These are phyloP conservation scores for Ornithoptera priamus DNA, from an alignment of 2,888 invertebrate genomes.

Conservation along the genomic window DNA sequence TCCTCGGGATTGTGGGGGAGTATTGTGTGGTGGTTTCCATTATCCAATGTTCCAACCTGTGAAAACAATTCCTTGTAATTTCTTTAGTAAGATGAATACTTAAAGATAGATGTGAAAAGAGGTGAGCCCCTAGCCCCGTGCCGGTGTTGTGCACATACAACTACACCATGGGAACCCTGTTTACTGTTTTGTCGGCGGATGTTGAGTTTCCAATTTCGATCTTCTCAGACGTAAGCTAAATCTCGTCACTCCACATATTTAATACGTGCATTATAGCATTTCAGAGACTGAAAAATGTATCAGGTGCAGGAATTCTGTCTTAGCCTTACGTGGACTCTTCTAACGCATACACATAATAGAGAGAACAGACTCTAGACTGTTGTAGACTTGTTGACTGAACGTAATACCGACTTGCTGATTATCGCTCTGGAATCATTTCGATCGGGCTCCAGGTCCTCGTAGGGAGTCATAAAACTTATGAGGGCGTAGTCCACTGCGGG, in stretches of 20 bases:
- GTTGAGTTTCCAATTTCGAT: no score
- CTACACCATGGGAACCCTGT: no score
- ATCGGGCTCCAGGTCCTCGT: conserved; percentile 22
- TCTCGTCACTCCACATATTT: background rate
- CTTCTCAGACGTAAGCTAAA: background rate
- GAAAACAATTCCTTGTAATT: background rate
- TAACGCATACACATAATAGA: no score
- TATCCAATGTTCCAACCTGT: conserved; percentile 33
- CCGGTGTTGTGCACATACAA: no score
- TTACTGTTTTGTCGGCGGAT: no score
- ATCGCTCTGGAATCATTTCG: conserved; percentile 11
- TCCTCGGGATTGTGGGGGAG: background rate
- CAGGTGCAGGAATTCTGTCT: no score
- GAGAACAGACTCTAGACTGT: background rate
- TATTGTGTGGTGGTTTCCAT: conserved; percentile 10
- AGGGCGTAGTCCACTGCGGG: conserved; percentile 28
- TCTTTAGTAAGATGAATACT: no score
- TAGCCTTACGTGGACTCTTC: no score
- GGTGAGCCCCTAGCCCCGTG: no score
- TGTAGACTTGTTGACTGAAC: background rate
- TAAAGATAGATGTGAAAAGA: no score
- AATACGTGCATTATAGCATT: background rate
- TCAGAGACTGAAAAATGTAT: no score
- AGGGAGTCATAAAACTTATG: conserved; percentile 28
- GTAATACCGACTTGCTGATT: conserved; percentile 12